These are phyloP conservation scores for Eulemur rubriventer DNA, from an alignment of 2,797 vertebrate species.

Conservation along the genomic window DNA sequence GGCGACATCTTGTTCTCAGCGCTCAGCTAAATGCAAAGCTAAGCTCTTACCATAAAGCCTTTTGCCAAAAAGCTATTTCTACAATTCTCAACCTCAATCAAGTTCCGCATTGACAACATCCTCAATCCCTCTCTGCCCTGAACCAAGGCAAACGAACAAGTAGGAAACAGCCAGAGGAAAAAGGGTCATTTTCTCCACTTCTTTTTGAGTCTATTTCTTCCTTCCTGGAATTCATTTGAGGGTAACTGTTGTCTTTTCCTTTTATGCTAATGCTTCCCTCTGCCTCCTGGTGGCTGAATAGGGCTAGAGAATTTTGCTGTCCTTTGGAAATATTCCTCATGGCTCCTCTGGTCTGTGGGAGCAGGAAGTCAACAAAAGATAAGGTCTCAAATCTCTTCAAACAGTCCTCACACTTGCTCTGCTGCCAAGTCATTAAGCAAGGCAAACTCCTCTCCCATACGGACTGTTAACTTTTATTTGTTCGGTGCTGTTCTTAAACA, in stretches of 20 bases:
- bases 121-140: background rate
- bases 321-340: conserved; percentile 13
- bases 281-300: conserved; percentile 72
- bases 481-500: conserved; percentile 63
- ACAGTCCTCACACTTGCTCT: conserved; percentile 28
- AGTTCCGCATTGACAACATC: background rate
- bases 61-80: background rate
- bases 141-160: background rate
- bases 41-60: background rate
- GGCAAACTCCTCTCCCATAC: conserved; percentile 59
- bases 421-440: conserved; percentile 75
- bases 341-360: background rate
- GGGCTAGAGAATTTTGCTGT: background rate
- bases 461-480: conserved; percentile 71
- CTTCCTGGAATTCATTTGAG: background rate
- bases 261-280: background rate
- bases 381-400: conserved; percentile 67
- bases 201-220: background rate
- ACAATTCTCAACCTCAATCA: background rate
- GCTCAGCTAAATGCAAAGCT: background rate
- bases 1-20: background rate
- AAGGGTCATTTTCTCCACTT: background rate
- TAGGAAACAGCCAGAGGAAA: background rate
- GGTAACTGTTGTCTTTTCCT: background rate
- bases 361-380: conserved; percentile 33